Percentiles rank a stretch among this genome's conserved stretches.
These are phyloP conservation scores for Catagonus wagneri DNA, from an alignment of 2,113 vertebrate genomes.

Conservation along the genomic window DNA sequence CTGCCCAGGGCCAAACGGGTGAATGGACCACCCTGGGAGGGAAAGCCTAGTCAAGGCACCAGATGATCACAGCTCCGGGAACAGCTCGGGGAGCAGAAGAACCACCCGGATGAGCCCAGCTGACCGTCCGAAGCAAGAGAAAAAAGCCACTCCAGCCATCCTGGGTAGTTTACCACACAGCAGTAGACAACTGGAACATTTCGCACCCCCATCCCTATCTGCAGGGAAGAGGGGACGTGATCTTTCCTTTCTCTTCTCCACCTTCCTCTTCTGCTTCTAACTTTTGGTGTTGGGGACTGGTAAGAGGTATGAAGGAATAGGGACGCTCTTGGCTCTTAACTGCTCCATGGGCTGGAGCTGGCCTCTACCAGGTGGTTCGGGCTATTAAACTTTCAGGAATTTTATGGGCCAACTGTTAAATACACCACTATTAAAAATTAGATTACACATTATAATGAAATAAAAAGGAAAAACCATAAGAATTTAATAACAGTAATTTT, in stretches of 20 bases:
- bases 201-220: background rate
- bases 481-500: no score
- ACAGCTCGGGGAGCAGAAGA: background rate
- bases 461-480: background rate
- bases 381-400: background rate
- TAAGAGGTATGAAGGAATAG: background rate
- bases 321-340: background rate
- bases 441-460: background rate
- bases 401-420: background rate
- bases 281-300: background rate
- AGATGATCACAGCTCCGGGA: background rate
- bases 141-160: background rate
- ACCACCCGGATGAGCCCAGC: background rate
- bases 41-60: background rate
- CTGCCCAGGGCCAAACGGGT: background rate
- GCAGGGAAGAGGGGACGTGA: background rate
- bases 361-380: background rate
- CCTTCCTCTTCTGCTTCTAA: background rate
- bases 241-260: background rate
- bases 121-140: background rate
- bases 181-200: background rate
- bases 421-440: background rate
- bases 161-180: background rate
- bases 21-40: background rate
- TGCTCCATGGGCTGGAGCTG: background rate